Conservation (phyloP, 2,888 invertebrate genomes). For the Lasioglossum zephyrum region DNA sequence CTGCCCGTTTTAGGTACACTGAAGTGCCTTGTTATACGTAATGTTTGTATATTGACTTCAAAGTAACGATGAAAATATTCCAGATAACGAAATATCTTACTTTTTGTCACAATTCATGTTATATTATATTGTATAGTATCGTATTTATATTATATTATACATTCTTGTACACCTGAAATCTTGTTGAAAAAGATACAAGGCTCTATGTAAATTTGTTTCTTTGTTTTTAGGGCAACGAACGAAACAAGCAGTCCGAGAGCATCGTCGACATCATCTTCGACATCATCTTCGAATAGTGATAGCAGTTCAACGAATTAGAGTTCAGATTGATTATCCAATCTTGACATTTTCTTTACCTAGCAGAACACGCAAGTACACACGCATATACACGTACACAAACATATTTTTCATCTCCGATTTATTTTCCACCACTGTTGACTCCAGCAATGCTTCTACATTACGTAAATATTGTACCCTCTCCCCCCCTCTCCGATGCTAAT, state of each 20-base stretch:
- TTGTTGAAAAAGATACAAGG: neutral
- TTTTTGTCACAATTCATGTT: neutral
- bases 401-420: conserved; percentile 68
- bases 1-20: conserved; percentile 80
- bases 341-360: conserved; percentile 73
- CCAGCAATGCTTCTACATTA: conserved; percentile 49
- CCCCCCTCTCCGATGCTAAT: conserved; percentile 26
- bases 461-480: conserved; percentile 40
- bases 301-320: conserved; percentile 76
- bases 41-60: conserved; percentile 1
- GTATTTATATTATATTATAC: neutral
- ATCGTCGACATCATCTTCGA: conserved; percentile 68
- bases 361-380: conserved; percentile 67
- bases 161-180: neutral
- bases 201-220: conserved; percentile 4
- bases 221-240: conserved; percentile 76
- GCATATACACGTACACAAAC: conserved; percentile 33
- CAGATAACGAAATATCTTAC: neutral
- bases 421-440: conserved; percentile 56
- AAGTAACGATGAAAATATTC: neutral
- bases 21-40: conserved; percentile 4
- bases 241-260: conserved; percentile 76
- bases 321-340: conserved; percentile 72
- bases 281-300: conserved; percentile 71
- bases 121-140: neutral